phyloP scores from a whole-genome alignment of 2,888 invertebrate species.

The Agapetus fuscipes region DNA sequence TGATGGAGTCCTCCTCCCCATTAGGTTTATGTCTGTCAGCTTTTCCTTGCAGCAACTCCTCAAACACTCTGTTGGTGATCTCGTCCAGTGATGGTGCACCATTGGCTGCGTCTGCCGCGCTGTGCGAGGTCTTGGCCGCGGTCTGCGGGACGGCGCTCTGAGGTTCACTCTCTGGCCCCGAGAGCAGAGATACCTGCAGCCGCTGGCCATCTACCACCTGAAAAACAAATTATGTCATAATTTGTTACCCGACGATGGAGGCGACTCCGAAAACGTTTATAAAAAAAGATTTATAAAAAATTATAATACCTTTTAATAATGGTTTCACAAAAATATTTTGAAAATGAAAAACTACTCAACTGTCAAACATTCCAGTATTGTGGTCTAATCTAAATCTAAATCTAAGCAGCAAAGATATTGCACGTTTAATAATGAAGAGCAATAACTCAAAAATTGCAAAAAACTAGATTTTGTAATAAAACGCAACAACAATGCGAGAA shows the following conservation, averaged over 20 bases:
- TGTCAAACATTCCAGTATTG: no score
- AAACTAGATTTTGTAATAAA: no score
- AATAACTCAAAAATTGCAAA: no score
- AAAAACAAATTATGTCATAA: slow-evolving; percentile 2
- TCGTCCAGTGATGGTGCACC: slow-evolving; percentile 50
- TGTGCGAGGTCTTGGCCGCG: slow-evolving; percentile 2
- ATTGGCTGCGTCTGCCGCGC: slow-evolving; percentile 18
- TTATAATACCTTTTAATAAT: no score
- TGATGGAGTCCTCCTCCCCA: slow-evolving; percentile 40
- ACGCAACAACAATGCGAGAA: no score
- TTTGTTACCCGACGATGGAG: no score
- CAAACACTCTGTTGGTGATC: slow-evolving; percentile 68
- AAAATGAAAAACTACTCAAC: no score
- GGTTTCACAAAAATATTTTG: no score
- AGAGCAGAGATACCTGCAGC: slow-evolving; percentile 35
- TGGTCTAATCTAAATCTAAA: no score
- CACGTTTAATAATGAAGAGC: no score
- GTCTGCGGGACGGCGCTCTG: slow-evolving; percentile 1
- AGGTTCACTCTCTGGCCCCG: slow-evolving; percentile 6
- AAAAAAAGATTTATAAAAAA: no score
- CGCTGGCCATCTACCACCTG: slow-evolving; percentile 38
- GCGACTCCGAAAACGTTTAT: not conserved
- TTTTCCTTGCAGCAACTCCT: slow-evolving; percentile 61
- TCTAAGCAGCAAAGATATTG: no score
- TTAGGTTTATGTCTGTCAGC: slow-evolving; percentile 32